A percentile compares a stretch with the other conserved stretches of the same genome.
Evolutionary conservation across 1,140 invertebrate genomes (phyloP).

Genomic region (Chymomyza costata): DNA sequence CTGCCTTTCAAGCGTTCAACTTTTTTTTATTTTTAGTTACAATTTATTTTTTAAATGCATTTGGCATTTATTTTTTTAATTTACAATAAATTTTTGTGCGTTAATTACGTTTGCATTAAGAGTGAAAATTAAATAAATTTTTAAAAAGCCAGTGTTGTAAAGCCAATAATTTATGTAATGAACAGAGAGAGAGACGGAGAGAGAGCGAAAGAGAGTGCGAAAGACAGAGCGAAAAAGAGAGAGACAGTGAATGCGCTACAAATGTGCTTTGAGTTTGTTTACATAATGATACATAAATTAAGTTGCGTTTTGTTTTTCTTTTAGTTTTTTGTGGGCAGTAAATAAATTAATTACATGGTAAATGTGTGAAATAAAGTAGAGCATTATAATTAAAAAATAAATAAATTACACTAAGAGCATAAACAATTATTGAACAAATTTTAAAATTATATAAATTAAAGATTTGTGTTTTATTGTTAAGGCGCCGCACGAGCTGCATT

Average conservation of each 20-base stretch:
- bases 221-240: slow-evolving; percentile 39
- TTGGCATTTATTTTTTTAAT: slow-evolving; percentile 24
- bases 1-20: slow-evolving; percentile 70
- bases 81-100: slow-evolving; percentile 59
- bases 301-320: slow-evolving; percentile 25
- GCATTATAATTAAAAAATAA: slow-evolving; percentile 42
- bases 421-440: slow-evolving; percentile 43
- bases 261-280: slow-evolving; percentile 29
- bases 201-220: slow-evolving; percentile 44
- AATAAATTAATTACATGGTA: slow-evolving; percentile 50
- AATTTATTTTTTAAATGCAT: slow-evolving; percentile 45
- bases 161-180: slow-evolving; percentile 30
- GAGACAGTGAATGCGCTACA: slow-evolving; percentile 35
- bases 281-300: slow-evolving; percentile 31
- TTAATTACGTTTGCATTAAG: slow-evolving; percentile 51
- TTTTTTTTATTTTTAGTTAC: slow-evolving; percentile 71
- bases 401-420: slow-evolving; percentile 68
- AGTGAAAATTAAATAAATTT: slow-evolving; percentile 44
- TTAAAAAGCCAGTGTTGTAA: slow-evolving; percentile 4
- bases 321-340: slow-evolving; percentile 16
- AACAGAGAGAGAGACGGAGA: background rate
- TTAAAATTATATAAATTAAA: slow-evolving; percentile 42
- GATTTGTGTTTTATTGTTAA: too few relatives aligned
- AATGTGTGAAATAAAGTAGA: slow-evolving; percentile 28
- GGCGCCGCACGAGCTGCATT: slow-evolving; percentile 7